Percentiles rank a stretch among this genome's conserved stretches.
Conservation (phyloP, 1,140 invertebrate genomes). For the Leptinotarsa defecta region DNA sequence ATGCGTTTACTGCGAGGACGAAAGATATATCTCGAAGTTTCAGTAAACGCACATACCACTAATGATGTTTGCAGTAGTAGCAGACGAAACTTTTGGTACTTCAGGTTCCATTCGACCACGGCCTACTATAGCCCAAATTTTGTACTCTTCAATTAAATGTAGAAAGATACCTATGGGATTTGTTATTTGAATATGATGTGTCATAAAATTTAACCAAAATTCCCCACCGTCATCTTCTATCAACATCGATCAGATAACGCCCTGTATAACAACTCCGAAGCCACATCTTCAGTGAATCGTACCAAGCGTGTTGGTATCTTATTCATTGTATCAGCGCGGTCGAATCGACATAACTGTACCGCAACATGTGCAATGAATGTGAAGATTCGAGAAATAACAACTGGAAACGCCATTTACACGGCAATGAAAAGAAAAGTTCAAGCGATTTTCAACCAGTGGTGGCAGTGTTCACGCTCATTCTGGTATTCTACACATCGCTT, state of each 20-base stretch:
- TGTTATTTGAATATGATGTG: no score
- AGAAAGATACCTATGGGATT: no score
- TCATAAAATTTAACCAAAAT: no score
- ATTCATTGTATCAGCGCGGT: neutral
- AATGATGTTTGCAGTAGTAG: no score
- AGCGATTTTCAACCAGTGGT: slow-evolving; percentile 12
- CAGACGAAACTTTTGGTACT: no score
- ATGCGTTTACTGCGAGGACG: no score
- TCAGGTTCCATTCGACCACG: no score
- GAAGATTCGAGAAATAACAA: slow-evolving; percentile 25
- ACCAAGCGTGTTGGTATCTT: neutral
- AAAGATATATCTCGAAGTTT: no score
- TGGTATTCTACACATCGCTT: neutral
- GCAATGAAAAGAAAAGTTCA: slow-evolving; percentile 36
- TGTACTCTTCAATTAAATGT: no score
- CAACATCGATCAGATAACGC: neutral
- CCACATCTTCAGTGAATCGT: slow-evolving; percentile 2
- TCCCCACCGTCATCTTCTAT: neutral
- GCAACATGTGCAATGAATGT: slow-evolving; percentile 36
- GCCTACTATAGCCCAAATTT: no score
- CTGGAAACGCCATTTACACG: slow-evolving; percentile 29
- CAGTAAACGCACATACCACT: no score
- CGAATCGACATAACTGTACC: slow-evolving; percentile 9
- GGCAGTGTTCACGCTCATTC: slow-evolving; percentile 1
- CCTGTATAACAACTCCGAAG: neutral